Evolutionary conservation across 2,888 invertebrate genomes (phyloP).

Genomic region (Lithophane semibrunnea): DNA sequence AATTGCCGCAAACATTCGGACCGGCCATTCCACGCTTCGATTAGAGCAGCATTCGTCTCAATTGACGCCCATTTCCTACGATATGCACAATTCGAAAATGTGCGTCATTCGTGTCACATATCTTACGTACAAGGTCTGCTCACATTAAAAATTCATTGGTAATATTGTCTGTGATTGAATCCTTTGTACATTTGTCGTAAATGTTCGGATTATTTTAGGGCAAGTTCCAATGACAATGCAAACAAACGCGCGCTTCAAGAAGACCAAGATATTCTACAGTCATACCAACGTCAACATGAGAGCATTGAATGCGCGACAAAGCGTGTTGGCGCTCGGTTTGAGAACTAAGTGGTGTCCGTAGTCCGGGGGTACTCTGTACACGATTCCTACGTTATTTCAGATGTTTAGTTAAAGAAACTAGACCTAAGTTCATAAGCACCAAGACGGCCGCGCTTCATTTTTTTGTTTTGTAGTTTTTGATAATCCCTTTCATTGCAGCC

Average conservation of each 20-base stretch:
- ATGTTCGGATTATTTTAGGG: conserved; percentile 8
- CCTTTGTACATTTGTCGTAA: background rate
- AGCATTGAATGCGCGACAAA: too few relatives aligned
- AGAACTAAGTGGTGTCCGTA: background rate
- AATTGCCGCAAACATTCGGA: conserved; percentile 74
- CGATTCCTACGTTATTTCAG: background rate
- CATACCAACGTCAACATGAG: background rate
- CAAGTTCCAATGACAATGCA: background rate
- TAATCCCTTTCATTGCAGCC: background rate
- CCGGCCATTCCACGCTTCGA: conserved; percentile 77
- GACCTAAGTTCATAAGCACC: background rate
- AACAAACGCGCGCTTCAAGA: background rate
- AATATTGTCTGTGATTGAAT: conserved; percentile 43
- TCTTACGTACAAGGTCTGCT: conserved; percentile 31
- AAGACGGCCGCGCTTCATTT: too few relatives aligned
- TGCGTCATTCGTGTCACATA: conserved; percentile 53
- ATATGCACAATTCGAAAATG: conserved; percentile 61
- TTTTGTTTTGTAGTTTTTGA: background rate
- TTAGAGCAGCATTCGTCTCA: conserved; percentile 77
- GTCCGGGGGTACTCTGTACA: background rate
- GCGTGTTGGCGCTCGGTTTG: too few relatives aligned
- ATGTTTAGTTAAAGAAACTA: background rate
- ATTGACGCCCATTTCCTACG: conserved; percentile 74
- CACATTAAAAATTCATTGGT: conserved; percentile 38
- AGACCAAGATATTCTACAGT: background rate